Conservation (phyloP, 2,797 vertebrate species). For the Cheracebus regulus region DNA sequence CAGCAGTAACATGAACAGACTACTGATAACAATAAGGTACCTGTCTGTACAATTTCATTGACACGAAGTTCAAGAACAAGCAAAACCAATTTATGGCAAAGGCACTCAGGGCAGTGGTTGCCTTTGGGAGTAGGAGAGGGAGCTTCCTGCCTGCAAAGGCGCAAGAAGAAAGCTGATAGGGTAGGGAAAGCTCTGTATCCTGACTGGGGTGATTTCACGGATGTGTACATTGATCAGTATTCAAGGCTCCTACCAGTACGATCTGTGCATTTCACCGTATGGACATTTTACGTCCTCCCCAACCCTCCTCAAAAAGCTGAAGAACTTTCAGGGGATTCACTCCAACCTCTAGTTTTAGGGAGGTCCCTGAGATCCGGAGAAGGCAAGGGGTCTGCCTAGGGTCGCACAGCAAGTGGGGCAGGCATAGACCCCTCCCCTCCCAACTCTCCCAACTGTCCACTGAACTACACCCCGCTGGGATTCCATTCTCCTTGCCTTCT, state of each 20-base stretch:
- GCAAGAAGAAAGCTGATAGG: background rate
- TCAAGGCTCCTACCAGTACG: background rate
- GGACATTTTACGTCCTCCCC: background rate
- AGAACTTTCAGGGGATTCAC: background rate
- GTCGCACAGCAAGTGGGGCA: slow-evolving; percentile 1
- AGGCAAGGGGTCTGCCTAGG: background rate
- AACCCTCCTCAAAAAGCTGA: background rate
- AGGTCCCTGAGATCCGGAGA: slow-evolving; percentile 17
- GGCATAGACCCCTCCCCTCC: background rate
- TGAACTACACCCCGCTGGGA: background rate
- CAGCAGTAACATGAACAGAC: background rate
- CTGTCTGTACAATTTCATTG: background rate
- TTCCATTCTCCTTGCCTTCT: background rate
- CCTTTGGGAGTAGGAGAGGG: background rate
- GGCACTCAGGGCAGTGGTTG: background rate
- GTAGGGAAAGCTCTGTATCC: background rate
- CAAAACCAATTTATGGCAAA: background rate
- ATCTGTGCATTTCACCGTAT: background rate
- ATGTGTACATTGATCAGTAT: background rate
- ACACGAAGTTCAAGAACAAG: background rate
- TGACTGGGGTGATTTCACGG: background rate
- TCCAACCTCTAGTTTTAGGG: background rate
- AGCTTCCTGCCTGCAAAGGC: background rate
- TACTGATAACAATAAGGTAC: background rate
- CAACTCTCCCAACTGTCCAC: background rate